Percentiles rank a stretch among this genome's conserved stretches.
These are phyloP conservation scores for Odontamblyopus rebecca DNA, from an alignment of 2,797 vertebrate species.

Conservation along the genomic window DNA sequence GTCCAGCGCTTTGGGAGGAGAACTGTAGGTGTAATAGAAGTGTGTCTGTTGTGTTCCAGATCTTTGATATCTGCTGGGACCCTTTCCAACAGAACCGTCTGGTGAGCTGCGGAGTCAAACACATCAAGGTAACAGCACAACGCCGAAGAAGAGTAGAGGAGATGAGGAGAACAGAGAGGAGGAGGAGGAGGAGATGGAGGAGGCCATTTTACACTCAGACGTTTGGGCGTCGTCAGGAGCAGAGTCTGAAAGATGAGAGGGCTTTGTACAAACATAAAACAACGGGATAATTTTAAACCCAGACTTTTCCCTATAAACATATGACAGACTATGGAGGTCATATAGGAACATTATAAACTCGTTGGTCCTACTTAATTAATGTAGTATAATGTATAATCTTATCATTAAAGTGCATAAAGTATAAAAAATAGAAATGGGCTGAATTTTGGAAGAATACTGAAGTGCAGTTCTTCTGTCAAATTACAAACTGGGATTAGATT, in stretches of 20 bases:
- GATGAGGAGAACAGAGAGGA: not conserved
- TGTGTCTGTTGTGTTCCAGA: constrained; percentile 72
- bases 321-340: not conserved
- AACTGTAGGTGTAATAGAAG: not conserved
- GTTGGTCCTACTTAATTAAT: too few relatives aligned
- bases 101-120: constrained; percentile 96
- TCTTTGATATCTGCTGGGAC: constrained; percentile 98
- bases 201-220: not conserved
- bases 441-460: too few relatives aligned
- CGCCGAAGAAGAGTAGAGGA: not conserved
- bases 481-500: too few relatives aligned
- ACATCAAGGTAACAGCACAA: constrained; percentile 89
- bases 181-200: not conserved
- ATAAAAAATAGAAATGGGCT: too few relatives aligned
- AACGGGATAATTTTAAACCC: not conserved
- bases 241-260: not conserved
- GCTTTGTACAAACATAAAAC: not conserved
- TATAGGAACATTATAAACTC: not conserved
- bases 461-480: too few relatives aligned
- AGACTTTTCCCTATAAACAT: not conserved
- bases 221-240: not conserved
- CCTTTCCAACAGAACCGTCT: constrained; percentile 87
- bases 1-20: not conserved
- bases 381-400: too few relatives aligned
- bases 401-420: too few relatives aligned